Base-by-base conservation (phyloP, 2,888 invertebrate genomes). In the Gymnocheta viridis region DNA sequence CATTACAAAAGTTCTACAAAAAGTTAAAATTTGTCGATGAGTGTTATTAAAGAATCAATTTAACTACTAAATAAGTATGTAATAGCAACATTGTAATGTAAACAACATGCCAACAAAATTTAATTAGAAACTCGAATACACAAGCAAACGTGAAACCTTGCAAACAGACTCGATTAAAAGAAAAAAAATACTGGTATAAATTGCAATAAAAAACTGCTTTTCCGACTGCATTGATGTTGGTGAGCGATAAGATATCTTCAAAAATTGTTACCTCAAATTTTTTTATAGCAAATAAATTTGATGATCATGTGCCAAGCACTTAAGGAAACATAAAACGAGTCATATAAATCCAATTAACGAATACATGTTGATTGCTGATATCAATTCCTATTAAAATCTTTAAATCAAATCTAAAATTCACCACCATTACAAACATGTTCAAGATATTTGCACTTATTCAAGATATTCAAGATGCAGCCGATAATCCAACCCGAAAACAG, bases 51-150 rank as follows among this genome's bases (percentile, higher is more conserved):
- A 27, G 32, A n/a, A 47, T 19, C 9, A 19, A 35, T 35, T 4
- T 22, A 35, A 17, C 1, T 32, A 19, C 44, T 0, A 51, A 3
- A 58, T 22, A 38, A 24, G n/a, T 10, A 27, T 60, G 49, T 60
- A 44, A 32, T 66, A 41, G 49, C 22, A 60, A 74, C 29, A 66
- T 24, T 74, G 58, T 60, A 67, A 24, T 47, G 22, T 0, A 44
- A 74, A 49, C 54, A 62, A 56, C 35, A 56, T 27, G 32, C n/a
- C 35, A 44, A 6, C 29, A 51, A 49, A 58, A 38, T 4, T 49
- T 49, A 69, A 69, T 29, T 19, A 69, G 49, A 19, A 41, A 19
- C 67, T 35, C 10, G 62, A 22, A 35, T n/a, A 47, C 7, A 29
- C 14, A 51, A 24, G 32, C 44, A 49, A 64, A 35, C 19, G n/a